These are phyloP conservation scores for Rhinogobius similis DNA, from an alignment of 2,113 vertebrate species.

Conservation along the genomic window DNA sequence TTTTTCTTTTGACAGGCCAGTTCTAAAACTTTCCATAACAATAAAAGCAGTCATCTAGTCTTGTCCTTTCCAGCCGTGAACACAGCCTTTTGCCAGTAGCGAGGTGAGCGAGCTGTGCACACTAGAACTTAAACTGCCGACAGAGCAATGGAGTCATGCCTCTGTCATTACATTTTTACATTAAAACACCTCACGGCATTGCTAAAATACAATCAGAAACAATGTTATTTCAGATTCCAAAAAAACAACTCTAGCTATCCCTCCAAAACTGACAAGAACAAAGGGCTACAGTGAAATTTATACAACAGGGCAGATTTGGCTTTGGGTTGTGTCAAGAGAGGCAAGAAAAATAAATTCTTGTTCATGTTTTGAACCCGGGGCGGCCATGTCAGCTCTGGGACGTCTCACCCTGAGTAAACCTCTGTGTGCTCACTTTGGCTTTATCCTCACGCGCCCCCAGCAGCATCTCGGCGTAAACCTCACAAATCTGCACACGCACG, in stretches of 20 bases:
- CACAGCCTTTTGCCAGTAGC: not conserved
- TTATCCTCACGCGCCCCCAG: slow-evolving; percentile 41
- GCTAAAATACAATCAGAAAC: not conserved
- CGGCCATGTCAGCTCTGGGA: slow-evolving; percentile 50
- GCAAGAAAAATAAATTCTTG: slow-evolving; percentile 25
- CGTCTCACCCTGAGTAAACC: slow-evolving; percentile 48
- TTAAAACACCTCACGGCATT: not conserved
- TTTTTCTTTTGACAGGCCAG: not conserved
- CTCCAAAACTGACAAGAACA: slow-evolving; percentile 3
- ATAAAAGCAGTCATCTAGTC: not conserved
- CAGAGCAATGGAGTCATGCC: not conserved
- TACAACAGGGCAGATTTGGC: slow-evolving; percentile 12
- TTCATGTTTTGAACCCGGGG: slow-evolving; percentile 51
- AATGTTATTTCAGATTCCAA: not conserved
- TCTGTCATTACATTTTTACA: not conserved
- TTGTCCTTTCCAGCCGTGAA: not conserved
- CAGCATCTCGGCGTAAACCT: slow-evolving; percentile 24
- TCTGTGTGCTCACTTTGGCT: slow-evolving; percentile 32
- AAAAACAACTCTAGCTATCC: not conserved
- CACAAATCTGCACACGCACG: slow-evolving; percentile 32
- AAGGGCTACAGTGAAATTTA: slow-evolving; percentile 11
- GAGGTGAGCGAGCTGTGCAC: not conserved
- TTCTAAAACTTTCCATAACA: not conserved
- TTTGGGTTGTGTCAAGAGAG: slow-evolving; percentile 26
- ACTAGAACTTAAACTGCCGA: not conserved